phyloP scores from a whole-genome alignment of 2,113 vertebrate genomes.

The Amblyornis subalaris region DNA sequence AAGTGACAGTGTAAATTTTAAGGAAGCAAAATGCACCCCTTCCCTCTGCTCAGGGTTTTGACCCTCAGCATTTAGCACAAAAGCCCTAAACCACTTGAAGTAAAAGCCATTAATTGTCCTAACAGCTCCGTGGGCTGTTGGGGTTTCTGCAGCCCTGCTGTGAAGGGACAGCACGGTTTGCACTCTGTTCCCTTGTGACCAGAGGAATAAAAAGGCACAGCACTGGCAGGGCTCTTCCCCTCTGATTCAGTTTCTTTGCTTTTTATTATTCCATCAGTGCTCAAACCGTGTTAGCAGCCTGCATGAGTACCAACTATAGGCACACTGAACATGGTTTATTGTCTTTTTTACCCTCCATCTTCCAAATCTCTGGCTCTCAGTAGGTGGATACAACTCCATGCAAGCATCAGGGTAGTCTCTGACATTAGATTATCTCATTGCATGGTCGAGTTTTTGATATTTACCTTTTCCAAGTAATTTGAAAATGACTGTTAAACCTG shows the following conservation, averaged over 20 bases:
- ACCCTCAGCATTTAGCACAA: not conserved
- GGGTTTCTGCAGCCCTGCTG: not conserved
- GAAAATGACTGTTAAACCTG: not conserved
- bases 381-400: not conserved
- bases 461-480: not conserved
- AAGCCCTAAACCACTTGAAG: not conserved
- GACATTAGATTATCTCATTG: not conserved
- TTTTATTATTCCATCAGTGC: not conserved
- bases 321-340: not conserved
- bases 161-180: rapidly evolving
- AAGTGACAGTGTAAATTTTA: not conserved
- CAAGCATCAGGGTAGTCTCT: not conserved
- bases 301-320: not conserved
- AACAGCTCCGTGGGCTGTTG: rapidly evolving
- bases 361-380: not conserved
- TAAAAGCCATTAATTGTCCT: not conserved
- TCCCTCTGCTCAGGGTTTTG: not conserved
- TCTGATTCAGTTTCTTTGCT: not conserved
- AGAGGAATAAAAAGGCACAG: not conserved
- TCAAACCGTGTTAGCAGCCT: not conserved
- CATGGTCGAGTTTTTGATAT: not conserved
- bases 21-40: not conserved
- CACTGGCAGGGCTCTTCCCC: not conserved
- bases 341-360: not conserved
- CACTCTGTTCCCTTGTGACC: not conserved